phyloP scores from a whole-genome alignment of 1,140 invertebrate species.

The Achroia grisella region DNA sequence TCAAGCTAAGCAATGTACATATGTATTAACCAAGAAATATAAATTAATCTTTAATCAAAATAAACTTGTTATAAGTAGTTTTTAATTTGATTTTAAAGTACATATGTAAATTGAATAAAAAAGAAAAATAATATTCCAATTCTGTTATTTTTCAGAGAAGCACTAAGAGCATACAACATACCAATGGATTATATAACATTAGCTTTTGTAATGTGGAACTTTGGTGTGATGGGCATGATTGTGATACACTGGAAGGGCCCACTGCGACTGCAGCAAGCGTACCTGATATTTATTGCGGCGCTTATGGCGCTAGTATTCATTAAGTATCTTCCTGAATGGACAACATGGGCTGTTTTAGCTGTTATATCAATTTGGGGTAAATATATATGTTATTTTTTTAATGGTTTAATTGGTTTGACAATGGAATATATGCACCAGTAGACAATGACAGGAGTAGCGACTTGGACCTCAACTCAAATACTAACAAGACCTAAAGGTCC shows the following conservation, averaged over 20 bases:
- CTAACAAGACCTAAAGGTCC: no score
- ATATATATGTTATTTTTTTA: slow-evolving; percentile 15
- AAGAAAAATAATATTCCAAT: no score
- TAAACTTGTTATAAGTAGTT: no score
- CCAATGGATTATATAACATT: slow-evolving; percentile 97
- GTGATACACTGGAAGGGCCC: slow-evolving; percentile 99
- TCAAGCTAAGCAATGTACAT: no score
- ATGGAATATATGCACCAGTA: no score
- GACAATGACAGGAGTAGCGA: no score
- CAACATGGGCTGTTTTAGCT: slow-evolving; percentile 96
- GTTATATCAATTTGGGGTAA: slow-evolving; percentile 99
- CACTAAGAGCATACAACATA: slow-evolving; percentile 94
- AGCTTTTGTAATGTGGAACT: slow-evolving; percentile 96
- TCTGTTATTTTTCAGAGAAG: slow-evolving; percentile 80
- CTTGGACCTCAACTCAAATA: no score
- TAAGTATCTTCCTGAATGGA: slow-evolving; percentile 99
- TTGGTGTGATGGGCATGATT: slow-evolving; percentile 97
- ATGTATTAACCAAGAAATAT: no score
- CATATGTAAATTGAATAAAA: no score
- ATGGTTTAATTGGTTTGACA: no score
- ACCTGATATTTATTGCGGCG: slow-evolving; percentile 97
- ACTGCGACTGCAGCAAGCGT: slow-evolving; percentile 94
- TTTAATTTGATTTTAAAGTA: no score
- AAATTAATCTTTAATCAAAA: no score
- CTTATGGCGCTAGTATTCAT: slow-evolving; percentile 99